Conservation (phyloP, 37 sponge, comb jelly and placozoan species). For the Cliona cf. orientalis region DNA sequence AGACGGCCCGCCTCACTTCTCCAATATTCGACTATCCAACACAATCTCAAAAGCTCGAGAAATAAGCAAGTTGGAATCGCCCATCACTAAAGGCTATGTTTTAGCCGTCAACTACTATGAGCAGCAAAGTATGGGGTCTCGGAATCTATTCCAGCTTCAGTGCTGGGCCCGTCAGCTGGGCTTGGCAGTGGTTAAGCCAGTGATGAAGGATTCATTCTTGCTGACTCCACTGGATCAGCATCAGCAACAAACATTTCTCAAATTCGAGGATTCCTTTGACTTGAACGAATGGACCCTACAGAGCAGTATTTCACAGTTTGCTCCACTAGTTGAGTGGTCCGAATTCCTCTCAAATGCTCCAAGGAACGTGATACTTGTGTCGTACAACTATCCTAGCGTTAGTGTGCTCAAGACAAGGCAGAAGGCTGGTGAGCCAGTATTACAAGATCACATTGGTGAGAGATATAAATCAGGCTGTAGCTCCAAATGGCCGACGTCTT, state of each 20-base stretch:
- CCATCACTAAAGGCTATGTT: slow-evolving; percentile 8
- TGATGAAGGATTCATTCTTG: slow-evolving; percentile 17
- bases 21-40: too few species aligned
- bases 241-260: neutral
- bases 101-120: slow-evolving; percentile 39
- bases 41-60: too few species aligned
- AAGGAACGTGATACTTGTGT: slow-evolving; percentile 19
- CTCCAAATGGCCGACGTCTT: slow-evolving; percentile 14
- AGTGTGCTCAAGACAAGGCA: slow-evolving; percentile 13
- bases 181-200: slow-evolving; percentile 41
- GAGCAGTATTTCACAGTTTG: neutral
- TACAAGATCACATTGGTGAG: neutral
- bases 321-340: slow-evolving; percentile 18
- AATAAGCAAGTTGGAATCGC: too few species aligned
- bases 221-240: slow-evolving; percentile 11
- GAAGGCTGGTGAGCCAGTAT: neutral
- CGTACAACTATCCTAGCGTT: slow-evolving; percentile 19
- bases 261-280: slow-evolving; percentile 46
- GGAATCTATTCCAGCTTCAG: slow-evolving; percentile 57
- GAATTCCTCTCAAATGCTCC: slow-evolving; percentile 35
- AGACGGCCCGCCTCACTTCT: too few species aligned
- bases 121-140: slow-evolving; percentile 35
- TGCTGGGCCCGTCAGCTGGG: slow-evolving; percentile 36
- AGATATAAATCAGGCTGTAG: slow-evolving; percentile 28
- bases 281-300: slow-evolving; percentile 22